Percentiles rank a stretch among this genome's conserved stretches.
Conservation (phyloP, 1,140 invertebrate genomes). For the Geopemphigus sp. region DNA sequence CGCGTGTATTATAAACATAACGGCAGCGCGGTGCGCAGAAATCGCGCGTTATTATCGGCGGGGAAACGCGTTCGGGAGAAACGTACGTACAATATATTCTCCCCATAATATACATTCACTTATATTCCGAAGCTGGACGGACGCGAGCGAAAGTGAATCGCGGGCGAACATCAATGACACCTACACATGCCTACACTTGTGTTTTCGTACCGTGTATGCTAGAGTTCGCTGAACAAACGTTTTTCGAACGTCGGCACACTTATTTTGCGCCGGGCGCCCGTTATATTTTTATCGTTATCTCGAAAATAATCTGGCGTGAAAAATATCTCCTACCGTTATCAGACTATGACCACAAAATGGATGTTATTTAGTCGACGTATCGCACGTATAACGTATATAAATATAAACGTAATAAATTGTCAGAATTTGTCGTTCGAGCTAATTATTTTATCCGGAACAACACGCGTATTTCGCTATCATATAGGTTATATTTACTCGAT, state of each 20-base stretch:
- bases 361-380: not conserved
- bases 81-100: not conserved
- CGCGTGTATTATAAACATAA: no score
- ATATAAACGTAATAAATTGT: no score
- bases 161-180: slow-evolving; percentile 10
- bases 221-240: no score
- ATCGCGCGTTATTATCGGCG: not conserved
- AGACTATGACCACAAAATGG: slow-evolving; percentile 7
- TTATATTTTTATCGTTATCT: not conserved
- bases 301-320: no score
- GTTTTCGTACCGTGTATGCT: no score
- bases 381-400: no score
- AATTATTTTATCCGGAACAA: no score
- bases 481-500: no score
- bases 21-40: not conserved
- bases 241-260: no score
- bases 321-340: not conserved
- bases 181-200: no score
- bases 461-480: no score
- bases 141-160: slow-evolving; percentile 20
- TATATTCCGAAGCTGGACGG: not conserved
- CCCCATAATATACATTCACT: not conserved
- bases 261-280: not conserved
- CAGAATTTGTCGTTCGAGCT: no score
- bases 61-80: slow-evolving; percentile 4